A percentile compares a stretch with the other conserved stretches of the same genome.
phyloP scores from a whole-genome alignment of 2,888 invertebrate genomes.

The Plebejus anna region DNA sequence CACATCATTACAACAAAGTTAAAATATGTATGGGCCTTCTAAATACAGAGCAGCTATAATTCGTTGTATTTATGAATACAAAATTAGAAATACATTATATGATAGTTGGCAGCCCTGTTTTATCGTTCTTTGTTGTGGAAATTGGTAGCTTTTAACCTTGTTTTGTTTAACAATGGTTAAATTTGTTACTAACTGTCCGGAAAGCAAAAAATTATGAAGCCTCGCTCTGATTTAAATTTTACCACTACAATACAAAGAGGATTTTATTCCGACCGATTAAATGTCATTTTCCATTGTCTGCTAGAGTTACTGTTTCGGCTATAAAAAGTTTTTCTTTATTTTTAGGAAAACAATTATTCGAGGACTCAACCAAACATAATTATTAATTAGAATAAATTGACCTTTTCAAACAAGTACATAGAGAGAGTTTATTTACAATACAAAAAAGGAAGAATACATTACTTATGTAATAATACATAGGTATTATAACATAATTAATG shows the following conservation, averaged over 20 bases:
- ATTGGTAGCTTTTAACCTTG: slow-evolving; percentile 41
- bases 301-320: neutral
- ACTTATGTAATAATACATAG: too few species aligned
- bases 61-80: neutral
- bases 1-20: neutral
- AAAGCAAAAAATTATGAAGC: slow-evolving; percentile 27
- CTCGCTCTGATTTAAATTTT: slow-evolving; percentile 23
- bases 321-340: slow-evolving; percentile 16
- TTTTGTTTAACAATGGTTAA: slow-evolving; percentile 38
- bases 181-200: slow-evolving; percentile 30
- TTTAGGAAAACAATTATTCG: neutral
- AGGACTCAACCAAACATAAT: neutral
- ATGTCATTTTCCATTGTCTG: slow-evolving; percentile 24
- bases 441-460: too few species aligned
- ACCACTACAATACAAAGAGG: neutral
- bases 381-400: neutral
- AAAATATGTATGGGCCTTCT: neutral
- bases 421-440: neutral
- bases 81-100: neutral
- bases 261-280: slow-evolving; percentile 3
- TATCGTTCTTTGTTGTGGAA: slow-evolving; percentile 65
- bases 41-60: neutral
- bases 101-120: slow-evolving; percentile 41
- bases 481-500: too few species aligned
- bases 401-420: neutral